phyloP scores from a whole-genome alignment of 2,113 vertebrate species.

The Oostethus manadensis region DNA sequence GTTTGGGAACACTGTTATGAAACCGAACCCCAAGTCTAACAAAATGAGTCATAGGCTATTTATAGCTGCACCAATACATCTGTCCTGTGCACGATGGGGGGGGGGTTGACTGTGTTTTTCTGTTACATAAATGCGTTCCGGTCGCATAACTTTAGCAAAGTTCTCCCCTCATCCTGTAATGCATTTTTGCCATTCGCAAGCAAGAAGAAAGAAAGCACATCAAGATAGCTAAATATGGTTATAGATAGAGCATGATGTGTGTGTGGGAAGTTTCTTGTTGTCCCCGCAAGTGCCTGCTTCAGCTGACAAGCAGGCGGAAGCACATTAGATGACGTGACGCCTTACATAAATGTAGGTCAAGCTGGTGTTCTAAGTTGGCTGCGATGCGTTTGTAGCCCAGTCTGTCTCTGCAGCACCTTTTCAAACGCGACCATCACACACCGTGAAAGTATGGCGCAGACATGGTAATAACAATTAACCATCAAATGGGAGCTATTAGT shows the following conservation, averaged over 20 bases:
- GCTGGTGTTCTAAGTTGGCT: background rate
- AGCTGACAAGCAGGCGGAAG: background rate
- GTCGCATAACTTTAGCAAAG: slow-evolving; percentile 30
- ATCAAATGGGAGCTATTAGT: background rate
- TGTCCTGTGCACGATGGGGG: slow-evolving; percentile 26
- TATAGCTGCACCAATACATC: slow-evolving; percentile 53
- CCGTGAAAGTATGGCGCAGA: background rate
- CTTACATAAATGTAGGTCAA: slow-evolving; percentile 22
- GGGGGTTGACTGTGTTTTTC: slow-evolving; percentile 20
- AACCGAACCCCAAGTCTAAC: slow-evolving; percentile 55
- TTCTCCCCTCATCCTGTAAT: slow-evolving; percentile 9
- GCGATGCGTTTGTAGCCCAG: slow-evolving; percentile 1
- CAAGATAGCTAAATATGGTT: slow-evolving; percentile 1
- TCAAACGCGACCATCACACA: background rate
- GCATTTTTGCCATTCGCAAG: slow-evolving; percentile 42
- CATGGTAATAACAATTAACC: background rate
- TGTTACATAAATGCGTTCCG: slow-evolving; percentile 47
- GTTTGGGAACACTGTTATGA: slow-evolving; percentile 46
- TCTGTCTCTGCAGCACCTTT: slow-evolving; percentile 11
- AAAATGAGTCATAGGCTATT: slow-evolving; percentile 63
- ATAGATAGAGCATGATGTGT: too few species aligned
- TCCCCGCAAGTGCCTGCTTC: slow-evolving; percentile 6
- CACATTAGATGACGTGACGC: slow-evolving; percentile 34
- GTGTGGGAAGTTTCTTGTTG: too few species aligned
- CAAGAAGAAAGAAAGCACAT: slow-evolving; percentile 2